Evolutionary conservation across 2,888 invertebrate species (phyloP).

Genomic region (Pteria penguin): DNA sequence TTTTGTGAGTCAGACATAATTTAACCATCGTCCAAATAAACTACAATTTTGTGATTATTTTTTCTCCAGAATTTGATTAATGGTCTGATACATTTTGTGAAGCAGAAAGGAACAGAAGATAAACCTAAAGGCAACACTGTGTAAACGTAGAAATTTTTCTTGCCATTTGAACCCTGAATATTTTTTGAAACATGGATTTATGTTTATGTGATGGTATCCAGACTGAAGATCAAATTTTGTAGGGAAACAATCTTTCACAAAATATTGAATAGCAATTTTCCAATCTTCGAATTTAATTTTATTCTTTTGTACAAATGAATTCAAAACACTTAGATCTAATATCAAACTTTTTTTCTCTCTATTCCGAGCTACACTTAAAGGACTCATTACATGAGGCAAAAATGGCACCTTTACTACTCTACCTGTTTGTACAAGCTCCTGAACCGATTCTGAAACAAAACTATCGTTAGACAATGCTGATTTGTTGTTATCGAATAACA

Average conservation of each 20-base stretch:
- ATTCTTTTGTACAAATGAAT: conserved; percentile 29
- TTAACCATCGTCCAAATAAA: background rate
- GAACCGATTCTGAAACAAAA: background rate
- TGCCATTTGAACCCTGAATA: conserved; percentile 31
- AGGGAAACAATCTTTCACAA: conserved; percentile 30
- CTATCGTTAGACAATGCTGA: background rate
- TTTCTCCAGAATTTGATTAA: conserved; percentile 40
- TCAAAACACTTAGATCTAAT: conserved; percentile 28
- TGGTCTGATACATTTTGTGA: conserved; percentile 35
- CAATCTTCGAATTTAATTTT: conserved; percentile 43
- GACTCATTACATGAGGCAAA: conserved; percentile 3
- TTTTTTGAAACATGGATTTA: background rate
- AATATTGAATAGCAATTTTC: conserved; percentile 42
- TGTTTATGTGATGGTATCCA: conserved; percentile 33
- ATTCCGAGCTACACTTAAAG: background rate
- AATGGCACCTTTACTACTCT: background rate
- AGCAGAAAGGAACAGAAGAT: conserved; percentile 37
- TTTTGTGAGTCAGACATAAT: background rate
- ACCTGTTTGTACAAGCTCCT: background rate
- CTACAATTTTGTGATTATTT: background rate
- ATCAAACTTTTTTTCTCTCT: conserved; percentile 26
- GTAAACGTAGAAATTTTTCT: conserved; percentile 31
- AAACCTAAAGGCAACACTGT: conserved; percentile 38
- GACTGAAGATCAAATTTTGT: conserved; percentile 43
- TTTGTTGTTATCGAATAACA: background rate